A percentile compares a stretch with the other conserved stretches of the same genome.
Conservation (phyloP, 1,140 invertebrate genomes). For the Copidosoma floridanum region DNA sequence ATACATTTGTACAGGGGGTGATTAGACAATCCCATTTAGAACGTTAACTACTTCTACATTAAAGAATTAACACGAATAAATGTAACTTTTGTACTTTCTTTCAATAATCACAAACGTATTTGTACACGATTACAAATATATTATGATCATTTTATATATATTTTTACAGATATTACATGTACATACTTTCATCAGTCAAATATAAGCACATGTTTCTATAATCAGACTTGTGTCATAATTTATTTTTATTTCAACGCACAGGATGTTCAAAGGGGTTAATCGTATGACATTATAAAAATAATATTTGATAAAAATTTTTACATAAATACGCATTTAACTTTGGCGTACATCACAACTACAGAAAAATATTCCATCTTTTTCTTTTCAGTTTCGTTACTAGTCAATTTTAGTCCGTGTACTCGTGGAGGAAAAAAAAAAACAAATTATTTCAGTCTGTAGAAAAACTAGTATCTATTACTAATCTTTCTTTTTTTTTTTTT, state of each 20-base stretch:
- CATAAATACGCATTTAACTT: constrained; percentile 47
- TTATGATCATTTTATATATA: not conserved
- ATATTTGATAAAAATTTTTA: constrained; percentile 23
- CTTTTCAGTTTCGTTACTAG: constrained; percentile 11
- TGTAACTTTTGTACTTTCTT: constrained; percentile 4
- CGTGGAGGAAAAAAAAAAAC: constrained; percentile 19
- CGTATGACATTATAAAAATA: constrained; percentile 15
- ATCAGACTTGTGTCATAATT: too few relatives aligned
- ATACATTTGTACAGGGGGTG: constrained; percentile 8
- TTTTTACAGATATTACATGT: constrained; percentile 5
- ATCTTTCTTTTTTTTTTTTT: constrained; percentile 17
- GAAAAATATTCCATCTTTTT: constrained; percentile 29
- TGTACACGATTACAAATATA: not conserved
- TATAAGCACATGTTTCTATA: too few relatives aligned
- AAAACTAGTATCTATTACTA: constrained; percentile 15
- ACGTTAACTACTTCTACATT: constrained; percentile 23
- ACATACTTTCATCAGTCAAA: constrained; percentile 1
- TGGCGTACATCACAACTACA: constrained; percentile 43
- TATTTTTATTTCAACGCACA: not conserved
- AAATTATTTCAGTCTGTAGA: constrained; percentile 29
- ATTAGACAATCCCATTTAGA: constrained; percentile 20
- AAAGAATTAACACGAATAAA: too few relatives aligned
- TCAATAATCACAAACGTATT: not conserved
- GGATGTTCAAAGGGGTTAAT: not conserved
- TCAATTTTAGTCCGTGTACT: not conserved